These are phyloP conservation scores for Sphenopsis melanotis DNA, from an alignment of 2,797 vertebrate genomes.

Conservation along the genomic window DNA sequence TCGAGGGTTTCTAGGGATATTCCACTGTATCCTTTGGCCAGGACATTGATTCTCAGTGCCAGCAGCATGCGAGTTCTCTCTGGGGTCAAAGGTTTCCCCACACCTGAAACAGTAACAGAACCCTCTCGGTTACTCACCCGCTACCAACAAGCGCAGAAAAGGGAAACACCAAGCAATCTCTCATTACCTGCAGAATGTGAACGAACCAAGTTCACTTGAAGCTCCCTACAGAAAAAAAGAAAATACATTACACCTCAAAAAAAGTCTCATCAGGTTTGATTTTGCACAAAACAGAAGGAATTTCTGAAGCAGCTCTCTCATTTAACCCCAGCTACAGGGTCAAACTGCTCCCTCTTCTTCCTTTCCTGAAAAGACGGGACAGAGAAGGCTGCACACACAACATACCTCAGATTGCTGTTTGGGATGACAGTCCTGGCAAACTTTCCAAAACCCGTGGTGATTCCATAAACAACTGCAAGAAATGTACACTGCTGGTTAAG, in stretches of 20 bases:
- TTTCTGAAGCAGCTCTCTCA: not conserved
- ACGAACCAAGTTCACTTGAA: slow-evolving; percentile 94
- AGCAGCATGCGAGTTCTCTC: slow-evolving; percentile 95
- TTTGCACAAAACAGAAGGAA: not conserved
- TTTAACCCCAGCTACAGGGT: not conserved
- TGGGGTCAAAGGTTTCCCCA: slow-evolving; percentile 93
- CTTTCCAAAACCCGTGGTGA: slow-evolving; percentile 97
- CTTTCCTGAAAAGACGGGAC: not conserved
- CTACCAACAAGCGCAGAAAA: not conserved
- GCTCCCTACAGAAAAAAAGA: slow-evolving; percentile 78
- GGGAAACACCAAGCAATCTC: not conserved
- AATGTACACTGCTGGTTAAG: not conserved
- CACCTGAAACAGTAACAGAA: slow-evolving; percentile 73
- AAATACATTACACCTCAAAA: not conserved
- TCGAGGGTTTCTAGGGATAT: slow-evolving; percentile 91
- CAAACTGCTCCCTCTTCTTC: not conserved
- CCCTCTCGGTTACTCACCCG: not conserved
- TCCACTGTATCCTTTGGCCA: slow-evolving; percentile 96
- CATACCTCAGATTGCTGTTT: slow-evolving; percentile 89
- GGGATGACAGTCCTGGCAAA: slow-evolving; percentile 96
- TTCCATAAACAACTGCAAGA: slow-evolving; percentile 93
- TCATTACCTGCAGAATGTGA: slow-evolving; percentile 92
- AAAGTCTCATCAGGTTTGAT: not conserved
- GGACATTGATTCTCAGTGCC: slow-evolving; percentile 93
- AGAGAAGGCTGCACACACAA: not conserved